Evolutionary conservation across 2,888 invertebrate genomes (phyloP), one percentile per base, ranked within the genome.

Genomic region (Oscheius sp.): DNA sequence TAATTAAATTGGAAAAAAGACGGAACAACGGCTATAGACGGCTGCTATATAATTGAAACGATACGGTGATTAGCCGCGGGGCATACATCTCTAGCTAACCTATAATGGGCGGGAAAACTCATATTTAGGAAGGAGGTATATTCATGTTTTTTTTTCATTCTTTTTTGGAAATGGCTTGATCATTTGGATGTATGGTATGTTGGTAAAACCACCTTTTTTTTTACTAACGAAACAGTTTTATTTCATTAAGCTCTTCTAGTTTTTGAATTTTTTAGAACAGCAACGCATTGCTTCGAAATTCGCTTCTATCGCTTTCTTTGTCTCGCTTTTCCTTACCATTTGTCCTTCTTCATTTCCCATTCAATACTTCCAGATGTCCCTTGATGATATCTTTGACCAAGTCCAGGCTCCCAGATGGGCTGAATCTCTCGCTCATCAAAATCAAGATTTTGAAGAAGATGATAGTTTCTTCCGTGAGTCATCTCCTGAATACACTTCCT

Each of bases 371-470:
- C 50, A 50, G 50, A 54, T 54, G 54, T n/a, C 54, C 20, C 33
- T 2, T n/a, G 54, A 54, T 5, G 54, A 54, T 33, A 54, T 54
- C 22, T 54, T 54, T 36, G 54, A 54, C 20, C 30, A 32, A n/a
- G 54, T 54, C 20, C 54, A 54, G 20, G 54, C 54, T 33, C 54
- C 54, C 6, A 33, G 54, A 32, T 54, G 54, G 54, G 54, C 54
- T 32, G 54, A 54, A 20, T 20, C 32, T 32, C 54, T 54, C 5
- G n/a, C 17, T 6, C 9, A 14, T 5, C 14, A 28, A 20, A 33
- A 33, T 9, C 20, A 30, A 0, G 33, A 54, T 20, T 54, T 14
- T 17, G 54, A 54, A 20, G 54, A 54, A 9, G 54, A 54, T n/a
- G 54, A 54, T 36, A 54, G 20, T 20, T 54, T 54, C 20, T 54